Conservation (phyloP, 2,113 vertebrate genomes). For the Gavialis gangeticus region DNA sequence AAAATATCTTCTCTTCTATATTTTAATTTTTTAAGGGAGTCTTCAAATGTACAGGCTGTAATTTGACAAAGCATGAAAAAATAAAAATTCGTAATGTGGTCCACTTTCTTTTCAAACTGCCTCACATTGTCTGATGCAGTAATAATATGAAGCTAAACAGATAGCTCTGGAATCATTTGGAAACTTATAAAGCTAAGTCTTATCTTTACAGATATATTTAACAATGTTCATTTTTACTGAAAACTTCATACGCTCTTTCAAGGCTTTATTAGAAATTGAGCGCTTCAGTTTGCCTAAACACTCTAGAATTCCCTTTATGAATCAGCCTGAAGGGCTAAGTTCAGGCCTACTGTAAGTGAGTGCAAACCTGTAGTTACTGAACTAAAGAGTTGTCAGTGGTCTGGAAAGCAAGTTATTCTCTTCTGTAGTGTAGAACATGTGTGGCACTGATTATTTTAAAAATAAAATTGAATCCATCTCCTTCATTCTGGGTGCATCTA, state of each 20-base stretch:
- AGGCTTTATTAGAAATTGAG: neutral
- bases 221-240: neutral
- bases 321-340: neutral
- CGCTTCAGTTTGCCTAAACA: neutral
- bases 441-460: neutral
- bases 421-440: neutral
- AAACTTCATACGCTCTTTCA: neutral
- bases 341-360: neutral
- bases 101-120: neutral
- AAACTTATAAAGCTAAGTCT: neutral
- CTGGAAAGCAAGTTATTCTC: neutral
- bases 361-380: neutral
- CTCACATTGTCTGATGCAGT: accelerated
- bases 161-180: neutral
- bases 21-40: neutral
- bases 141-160: neutral
- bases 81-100: neutral
- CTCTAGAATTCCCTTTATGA: accelerated
- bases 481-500: too few relatives aligned
- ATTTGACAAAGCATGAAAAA: neutral
- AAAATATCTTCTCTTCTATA: neutral
- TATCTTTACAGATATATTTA: too few relatives aligned
- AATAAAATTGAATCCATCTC: accelerated
- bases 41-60: neutral
- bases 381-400: neutral